Evolutionary conservation across 1,140 invertebrate genomes (phyloP).

Genomic region (Maconellicoccus hirsutus): DNA sequence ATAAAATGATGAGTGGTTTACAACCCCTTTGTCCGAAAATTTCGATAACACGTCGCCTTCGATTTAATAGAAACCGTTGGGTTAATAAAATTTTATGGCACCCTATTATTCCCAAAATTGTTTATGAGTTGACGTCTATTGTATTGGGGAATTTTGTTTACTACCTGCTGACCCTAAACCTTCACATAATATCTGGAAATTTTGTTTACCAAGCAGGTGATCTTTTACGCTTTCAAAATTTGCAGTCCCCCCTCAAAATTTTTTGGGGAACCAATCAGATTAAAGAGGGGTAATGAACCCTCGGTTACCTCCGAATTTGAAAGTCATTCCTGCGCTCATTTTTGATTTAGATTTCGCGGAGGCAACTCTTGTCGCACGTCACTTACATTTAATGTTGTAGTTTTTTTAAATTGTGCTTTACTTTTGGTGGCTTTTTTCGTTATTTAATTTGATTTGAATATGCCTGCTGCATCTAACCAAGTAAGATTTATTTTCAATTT

Average conservation of each 20-base stretch:
- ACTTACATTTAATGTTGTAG: background rate
- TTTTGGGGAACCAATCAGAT: background rate
- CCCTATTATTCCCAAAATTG: too few relatives aligned
- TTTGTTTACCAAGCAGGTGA: background rate
- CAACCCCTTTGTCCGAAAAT: too few relatives aligned
- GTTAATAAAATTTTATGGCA: too few relatives aligned
- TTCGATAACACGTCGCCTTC: too few relatives aligned
- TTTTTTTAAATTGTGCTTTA: background rate
- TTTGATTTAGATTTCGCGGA: background rate
- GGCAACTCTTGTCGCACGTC: background rate
- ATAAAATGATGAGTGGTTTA: too few relatives aligned
- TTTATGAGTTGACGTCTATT: too few relatives aligned
- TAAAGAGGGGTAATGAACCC: background rate
- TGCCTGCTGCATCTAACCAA: background rate
- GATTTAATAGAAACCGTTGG: too few relatives aligned
- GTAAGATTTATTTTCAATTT: background rate
- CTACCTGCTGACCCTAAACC: too few relatives aligned
- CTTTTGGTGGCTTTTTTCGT: background rate
- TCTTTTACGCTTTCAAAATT: background rate
- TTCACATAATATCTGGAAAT: too few relatives aligned
- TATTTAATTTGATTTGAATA: background rate
- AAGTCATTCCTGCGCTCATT: background rate
- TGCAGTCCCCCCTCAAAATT: background rate
- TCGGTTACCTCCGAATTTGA: background rate
- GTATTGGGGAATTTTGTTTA: too few relatives aligned